Conservation (phyloP, 64 coral and sea anemone species). For the Acropora yongei region DNA sequence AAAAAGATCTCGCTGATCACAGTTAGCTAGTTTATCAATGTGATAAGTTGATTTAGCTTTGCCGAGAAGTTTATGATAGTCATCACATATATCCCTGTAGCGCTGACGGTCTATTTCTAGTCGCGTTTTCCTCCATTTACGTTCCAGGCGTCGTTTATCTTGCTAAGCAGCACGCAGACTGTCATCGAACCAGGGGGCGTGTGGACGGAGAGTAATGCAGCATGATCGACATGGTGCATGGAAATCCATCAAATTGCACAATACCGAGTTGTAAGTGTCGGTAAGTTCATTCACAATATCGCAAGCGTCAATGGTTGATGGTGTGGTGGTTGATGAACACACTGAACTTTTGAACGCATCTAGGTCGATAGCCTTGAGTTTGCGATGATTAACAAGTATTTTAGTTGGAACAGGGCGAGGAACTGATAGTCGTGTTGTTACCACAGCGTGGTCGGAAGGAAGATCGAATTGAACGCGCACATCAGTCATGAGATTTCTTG, state of each 20-base stretch:
- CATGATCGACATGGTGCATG: not conserved
- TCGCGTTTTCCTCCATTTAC: not conserved
- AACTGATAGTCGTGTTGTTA: not conserved
- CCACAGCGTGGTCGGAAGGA: slow-evolving; percentile 23
- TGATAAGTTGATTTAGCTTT: slow-evolving; percentile 4
- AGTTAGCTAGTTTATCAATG: not conserved
- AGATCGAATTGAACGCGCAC: slow-evolving; percentile 7
- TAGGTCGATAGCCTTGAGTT: not conserved
- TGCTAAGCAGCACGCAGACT: not conserved
- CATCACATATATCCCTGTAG: not conserved
- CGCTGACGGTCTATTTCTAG: slow-evolving; percentile 11
- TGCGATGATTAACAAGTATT: not conserved
- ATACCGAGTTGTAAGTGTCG: not conserved
- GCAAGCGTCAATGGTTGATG: too few species aligned
- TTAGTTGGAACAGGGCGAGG: not conserved
- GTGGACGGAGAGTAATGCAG: not conserved
- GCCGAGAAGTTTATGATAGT: slow-evolving; percentile 8
- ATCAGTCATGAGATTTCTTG: not conserved
- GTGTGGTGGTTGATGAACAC: too few species aligned
- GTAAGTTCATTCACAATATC: not conserved
- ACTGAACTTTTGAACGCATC: too few species aligned
- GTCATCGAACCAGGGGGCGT: not conserved
- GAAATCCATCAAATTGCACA: not conserved
- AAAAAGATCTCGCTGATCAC: not conserved
- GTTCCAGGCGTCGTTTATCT: not conserved